phyloP scores from a whole-genome alignment of 53 echinoderm and acorn worm genomes.

The Zoroaster sp. region DNA sequence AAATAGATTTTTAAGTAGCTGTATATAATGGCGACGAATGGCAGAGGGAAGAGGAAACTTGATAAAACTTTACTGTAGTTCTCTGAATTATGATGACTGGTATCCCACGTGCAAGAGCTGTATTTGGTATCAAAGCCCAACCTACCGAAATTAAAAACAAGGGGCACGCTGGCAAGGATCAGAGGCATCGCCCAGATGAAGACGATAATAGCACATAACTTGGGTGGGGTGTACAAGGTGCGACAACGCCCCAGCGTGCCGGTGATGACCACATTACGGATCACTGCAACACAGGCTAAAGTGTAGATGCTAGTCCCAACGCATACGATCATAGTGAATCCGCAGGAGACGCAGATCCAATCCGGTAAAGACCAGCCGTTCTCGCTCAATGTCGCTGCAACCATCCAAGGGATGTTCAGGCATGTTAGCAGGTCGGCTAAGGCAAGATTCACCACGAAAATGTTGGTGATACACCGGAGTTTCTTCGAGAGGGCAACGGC shows the following conservation, averaged over 20 bases:
- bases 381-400: slow-evolving; percentile 18
- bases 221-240: background rate
- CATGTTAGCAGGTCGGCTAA: slow-evolving; percentile 43
- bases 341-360: slow-evolving; percentile 47
- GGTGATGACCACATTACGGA: slow-evolving; percentile 44
- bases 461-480: slow-evolving; percentile 50
- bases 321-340: slow-evolving; percentile 6
- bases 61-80: slow-evolving; percentile 24
- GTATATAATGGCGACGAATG: slow-evolving; percentile 37
- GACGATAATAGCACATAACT: slow-evolving; percentile 2
- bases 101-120: slow-evolving; percentile 67
- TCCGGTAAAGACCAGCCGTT: slow-evolving; percentile 46
- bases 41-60: slow-evolving; percentile 20
- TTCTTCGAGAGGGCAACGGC: slow-evolving; percentile 51
- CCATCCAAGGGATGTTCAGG: slow-evolving; percentile 55
- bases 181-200: slow-evolving; percentile 51
- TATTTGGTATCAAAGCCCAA: slow-evolving; percentile 55
- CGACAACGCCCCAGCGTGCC: slow-evolving; percentile 4
- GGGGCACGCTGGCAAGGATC: slow-evolving; percentile 16
- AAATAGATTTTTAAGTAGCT: slow-evolving; percentile 38
- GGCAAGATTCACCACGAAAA: slow-evolving; percentile 54
- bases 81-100: slow-evolving; percentile 46
- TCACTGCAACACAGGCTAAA: slow-evolving; percentile 46
- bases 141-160: slow-evolving; percentile 33
- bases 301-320: slow-evolving; percentile 60